These are phyloP conservation scores for Eubasilissa regina DNA, from an alignment of 1,140 invertebrate species.

Conservation along the genomic window DNA sequence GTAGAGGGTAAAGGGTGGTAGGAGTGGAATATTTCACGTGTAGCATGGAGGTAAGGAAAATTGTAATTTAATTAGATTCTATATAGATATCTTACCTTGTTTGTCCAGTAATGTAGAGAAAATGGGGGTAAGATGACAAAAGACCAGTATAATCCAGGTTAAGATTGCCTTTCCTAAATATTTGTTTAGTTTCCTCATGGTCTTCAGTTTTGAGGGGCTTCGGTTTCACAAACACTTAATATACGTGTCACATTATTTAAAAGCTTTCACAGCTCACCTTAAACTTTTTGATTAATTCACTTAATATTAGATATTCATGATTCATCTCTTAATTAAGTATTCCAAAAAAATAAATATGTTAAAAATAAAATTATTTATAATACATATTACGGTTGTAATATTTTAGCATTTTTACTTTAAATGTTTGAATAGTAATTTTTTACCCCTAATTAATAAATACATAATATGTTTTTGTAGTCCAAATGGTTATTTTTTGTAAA, in stretches of 20 bases:
- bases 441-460: no score
- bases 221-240: conserved; percentile 23
- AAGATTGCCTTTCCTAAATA: conserved; percentile 12
- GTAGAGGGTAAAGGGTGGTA: no score
- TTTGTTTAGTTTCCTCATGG: conserved; percentile 28
- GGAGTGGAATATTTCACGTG: no score
- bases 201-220: background rate
- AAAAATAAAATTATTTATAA: no score
- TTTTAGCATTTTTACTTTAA: no score
- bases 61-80: background rate
- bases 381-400: no score
- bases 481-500: no score
- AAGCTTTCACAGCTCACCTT: background rate
- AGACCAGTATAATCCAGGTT: conserved; percentile 41
- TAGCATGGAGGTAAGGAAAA: no score
- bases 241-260: conserved; percentile 11
- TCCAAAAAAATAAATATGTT: no score
- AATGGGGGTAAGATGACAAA: conserved; percentile 47
- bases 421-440: no score
- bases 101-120: conserved; percentile 53
- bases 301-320: background rate
- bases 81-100: conserved; percentile 52
- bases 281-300: background rate
- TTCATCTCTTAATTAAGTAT: background rate
- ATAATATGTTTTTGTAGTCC: no score